These are phyloP conservation scores for Siniperca scherzeri DNA, from an alignment of 2,797 vertebrate species.

Conservation along the genomic window DNA sequence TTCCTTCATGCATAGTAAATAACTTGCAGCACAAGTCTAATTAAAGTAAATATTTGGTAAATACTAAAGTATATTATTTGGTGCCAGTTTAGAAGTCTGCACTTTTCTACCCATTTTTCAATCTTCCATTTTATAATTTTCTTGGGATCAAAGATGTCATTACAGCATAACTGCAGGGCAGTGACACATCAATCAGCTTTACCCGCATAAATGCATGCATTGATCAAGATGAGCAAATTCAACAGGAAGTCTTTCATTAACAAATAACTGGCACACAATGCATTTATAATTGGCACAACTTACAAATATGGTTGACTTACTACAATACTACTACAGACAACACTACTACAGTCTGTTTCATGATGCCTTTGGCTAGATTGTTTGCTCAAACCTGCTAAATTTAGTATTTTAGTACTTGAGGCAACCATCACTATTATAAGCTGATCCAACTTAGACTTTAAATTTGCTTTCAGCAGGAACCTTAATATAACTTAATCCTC, in stretches of 20 bases:
- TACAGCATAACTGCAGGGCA: neutral
- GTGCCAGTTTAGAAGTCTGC: constrained; percentile 1
- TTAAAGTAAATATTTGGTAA: constrained; percentile 29
- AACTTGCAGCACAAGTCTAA: constrained; percentile 16
- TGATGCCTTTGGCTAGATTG: constrained; percentile 1
- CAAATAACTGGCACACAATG: constrained; percentile 15
- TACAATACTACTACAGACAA: too few relatives aligned
- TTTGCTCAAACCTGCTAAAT: constrained; percentile 7
- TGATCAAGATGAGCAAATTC: constrained; percentile 20
- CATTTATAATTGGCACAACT: neutral
- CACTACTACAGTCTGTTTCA: constrained; percentile 4
- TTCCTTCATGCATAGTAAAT: constrained; percentile 25
- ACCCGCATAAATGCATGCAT: neutral
- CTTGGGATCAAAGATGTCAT: constrained; percentile 10
- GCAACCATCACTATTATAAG: neutral
- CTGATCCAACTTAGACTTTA: neutral
- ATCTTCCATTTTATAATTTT: neutral
- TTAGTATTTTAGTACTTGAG: constrained; percentile 6
- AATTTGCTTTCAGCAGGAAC: constrained; percentile 10
- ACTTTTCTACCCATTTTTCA: neutral
- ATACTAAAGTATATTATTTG: neutral
- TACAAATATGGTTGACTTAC: constrained; percentile 11
- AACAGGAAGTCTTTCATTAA: constrained; percentile 11
- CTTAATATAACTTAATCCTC: constrained; percentile 1
- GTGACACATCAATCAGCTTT: constrained; percentile 12